Conservation (phyloP, 2,113 vertebrate species). For the Chlamydotis undulata region DNA sequence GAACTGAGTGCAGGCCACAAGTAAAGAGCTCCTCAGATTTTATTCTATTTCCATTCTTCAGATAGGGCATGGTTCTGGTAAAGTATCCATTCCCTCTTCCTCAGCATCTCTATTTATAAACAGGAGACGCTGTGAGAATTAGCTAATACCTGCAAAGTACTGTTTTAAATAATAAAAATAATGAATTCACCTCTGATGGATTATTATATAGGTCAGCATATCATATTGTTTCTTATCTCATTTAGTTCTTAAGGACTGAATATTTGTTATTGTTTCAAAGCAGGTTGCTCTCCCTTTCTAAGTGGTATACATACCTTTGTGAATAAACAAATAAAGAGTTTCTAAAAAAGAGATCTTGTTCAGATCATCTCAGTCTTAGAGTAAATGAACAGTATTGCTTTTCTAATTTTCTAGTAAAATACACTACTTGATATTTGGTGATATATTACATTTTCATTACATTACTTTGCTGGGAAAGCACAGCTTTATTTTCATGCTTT, state of each 20-base stretch:
- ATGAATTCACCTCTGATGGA: not conserved
- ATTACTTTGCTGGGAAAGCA: not conserved
- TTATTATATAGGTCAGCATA: not conserved
- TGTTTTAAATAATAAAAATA: not conserved
- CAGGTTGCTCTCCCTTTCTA: not conserved
- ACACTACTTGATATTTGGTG: not conserved
- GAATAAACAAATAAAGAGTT: not conserved
- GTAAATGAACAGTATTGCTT: not conserved
- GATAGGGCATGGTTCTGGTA: not conserved
- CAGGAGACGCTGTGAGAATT: not conserved
- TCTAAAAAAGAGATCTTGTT: not conserved
- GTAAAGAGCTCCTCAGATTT: not conserved
- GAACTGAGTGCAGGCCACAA: not conserved
- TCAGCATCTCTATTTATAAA: not conserved
- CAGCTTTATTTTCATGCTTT: constrained; percentile 3
- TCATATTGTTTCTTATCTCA: not conserved
- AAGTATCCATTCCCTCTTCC: not conserved
- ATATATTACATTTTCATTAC: not conserved
- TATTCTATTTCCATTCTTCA: not conserved
- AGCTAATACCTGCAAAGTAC: not conserved
- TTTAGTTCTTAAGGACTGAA: not conserved
- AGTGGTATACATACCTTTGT: not conserved
- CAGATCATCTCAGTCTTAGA: not conserved
- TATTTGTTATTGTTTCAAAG: not conserved
- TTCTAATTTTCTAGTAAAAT: constrained; percentile 25